Conservation (phyloP, 2,113 vertebrate species). For the Hyla sarda region DNA sequence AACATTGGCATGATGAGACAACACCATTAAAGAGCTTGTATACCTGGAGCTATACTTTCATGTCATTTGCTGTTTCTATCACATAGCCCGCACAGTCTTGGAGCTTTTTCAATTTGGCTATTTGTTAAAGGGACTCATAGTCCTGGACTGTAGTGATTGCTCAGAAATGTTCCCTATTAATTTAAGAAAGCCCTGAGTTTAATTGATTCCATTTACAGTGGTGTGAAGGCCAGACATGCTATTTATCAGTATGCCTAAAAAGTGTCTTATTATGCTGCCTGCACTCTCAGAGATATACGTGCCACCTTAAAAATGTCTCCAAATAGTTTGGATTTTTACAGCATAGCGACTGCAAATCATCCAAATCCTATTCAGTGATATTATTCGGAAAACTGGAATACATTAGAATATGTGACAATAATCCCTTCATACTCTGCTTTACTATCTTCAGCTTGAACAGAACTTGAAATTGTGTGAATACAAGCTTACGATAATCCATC, state of each 20-base stretch:
- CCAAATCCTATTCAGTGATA: slow-evolving; percentile 8
- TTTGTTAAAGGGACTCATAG: background rate
- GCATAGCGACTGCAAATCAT: background rate
- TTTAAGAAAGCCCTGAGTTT: background rate
- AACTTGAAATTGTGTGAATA: background rate
- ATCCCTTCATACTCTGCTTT: background rate
- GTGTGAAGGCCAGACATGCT: background rate
- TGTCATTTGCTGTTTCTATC: background rate
- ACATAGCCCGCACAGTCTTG: background rate
- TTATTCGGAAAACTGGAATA: background rate
- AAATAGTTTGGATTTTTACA: background rate
- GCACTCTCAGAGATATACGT: background rate
- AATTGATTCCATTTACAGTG: slow-evolving; percentile 1
- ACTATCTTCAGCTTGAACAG: background rate
- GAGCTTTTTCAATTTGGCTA: background rate
- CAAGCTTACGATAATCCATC: slow-evolving; percentile 3
- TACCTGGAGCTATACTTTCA: background rate
- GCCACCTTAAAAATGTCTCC: background rate
- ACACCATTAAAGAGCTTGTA: background rate
- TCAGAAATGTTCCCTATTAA: background rate
- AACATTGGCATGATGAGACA: background rate
- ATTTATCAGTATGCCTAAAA: background rate
- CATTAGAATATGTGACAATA: background rate
- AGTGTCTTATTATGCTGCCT: background rate
- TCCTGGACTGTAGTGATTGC: background rate